phyloP scores from a whole-genome alignment of 2,797 vertebrate species.

The Ispidina lecontei region DNA sequence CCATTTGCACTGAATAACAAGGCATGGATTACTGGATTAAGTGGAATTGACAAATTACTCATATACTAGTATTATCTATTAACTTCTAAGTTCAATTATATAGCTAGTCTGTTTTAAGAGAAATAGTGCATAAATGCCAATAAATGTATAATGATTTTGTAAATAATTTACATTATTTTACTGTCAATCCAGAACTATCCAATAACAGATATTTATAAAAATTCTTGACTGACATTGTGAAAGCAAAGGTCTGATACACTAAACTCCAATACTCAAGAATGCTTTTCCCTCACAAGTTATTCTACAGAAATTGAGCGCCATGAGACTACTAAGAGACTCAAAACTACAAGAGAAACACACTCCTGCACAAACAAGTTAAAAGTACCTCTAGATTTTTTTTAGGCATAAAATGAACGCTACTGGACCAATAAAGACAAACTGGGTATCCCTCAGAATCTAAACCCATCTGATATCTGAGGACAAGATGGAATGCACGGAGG shows the following conservation, averaged over 20 bases:
- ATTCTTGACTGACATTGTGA: background rate
- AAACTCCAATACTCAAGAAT: background rate
- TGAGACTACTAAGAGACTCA: background rate
- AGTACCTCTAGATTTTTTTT: background rate
- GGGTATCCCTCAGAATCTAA: too few species aligned
- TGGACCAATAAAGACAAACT: too few species aligned
- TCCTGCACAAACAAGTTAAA: slow-evolving; percentile 16
- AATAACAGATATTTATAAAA: background rate
- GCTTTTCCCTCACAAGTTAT: background rate
- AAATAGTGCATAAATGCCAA: background rate
- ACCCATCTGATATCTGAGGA: slow-evolving; percentile 53
- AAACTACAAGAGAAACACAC: background rate
- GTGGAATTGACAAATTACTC: background rate
- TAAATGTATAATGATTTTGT: background rate
- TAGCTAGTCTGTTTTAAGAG: background rate
- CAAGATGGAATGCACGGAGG: slow-evolving; percentile 62
- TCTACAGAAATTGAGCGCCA: background rate
- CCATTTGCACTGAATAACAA: background rate
- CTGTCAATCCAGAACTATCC: background rate
- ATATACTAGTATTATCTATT: background rate
- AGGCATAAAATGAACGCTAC: background rate
- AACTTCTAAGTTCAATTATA: background rate
- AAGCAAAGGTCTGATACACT: background rate
- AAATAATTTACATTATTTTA: background rate
- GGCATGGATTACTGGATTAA: background rate